Evolutionary conservation across 2,113 vertebrate genomes (phyloP).

Genomic region (Xenopus laevis): DNA sequence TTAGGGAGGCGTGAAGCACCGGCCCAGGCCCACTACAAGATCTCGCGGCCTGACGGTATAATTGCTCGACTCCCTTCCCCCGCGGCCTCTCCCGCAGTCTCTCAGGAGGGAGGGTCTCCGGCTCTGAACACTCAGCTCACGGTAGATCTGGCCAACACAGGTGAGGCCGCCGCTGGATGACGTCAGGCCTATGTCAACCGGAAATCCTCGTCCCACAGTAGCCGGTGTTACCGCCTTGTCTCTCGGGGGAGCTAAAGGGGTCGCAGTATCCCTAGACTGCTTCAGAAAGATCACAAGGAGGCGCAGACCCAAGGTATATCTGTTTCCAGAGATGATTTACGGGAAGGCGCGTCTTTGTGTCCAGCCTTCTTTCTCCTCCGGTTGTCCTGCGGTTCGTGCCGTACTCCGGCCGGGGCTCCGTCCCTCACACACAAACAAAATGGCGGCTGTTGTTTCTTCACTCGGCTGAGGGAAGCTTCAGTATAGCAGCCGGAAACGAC

Average conservation of each 20-base stretch:
- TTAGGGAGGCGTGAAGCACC: too few relatives aligned
- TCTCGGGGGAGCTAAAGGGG: not conserved
- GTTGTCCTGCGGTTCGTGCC: not conserved
- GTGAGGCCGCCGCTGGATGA: not conserved
- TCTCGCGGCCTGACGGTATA: not conserved
- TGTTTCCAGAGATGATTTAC: not conserved
- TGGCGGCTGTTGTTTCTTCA: constrained; percentile 74
- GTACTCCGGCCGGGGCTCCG: constrained; percentile 42
- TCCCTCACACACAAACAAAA: constrained; percentile 72
- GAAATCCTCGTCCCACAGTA: constrained; percentile 26
- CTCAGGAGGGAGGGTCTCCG: not conserved
- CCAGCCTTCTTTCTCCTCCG: not conserved
- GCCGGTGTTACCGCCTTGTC: constrained; percentile 38
- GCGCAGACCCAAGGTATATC: not conserved
- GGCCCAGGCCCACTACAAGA: not conserved
- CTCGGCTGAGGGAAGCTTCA: constrained; percentile 49
- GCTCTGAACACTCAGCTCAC: not conserved
- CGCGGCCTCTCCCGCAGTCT: constrained; percentile 35
- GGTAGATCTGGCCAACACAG: not conserved
- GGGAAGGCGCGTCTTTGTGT: not conserved
- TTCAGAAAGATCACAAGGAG: not conserved
- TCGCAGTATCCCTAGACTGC: constrained; percentile 30
- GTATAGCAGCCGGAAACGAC: constrained; percentile 70
- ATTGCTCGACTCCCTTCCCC: constrained; percentile 38
- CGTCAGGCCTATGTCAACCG: not conserved